Base-by-base conservation (phyloP, 2,888 invertebrate genomes). In the Gymnoscelis rufifasciata region DNA sequence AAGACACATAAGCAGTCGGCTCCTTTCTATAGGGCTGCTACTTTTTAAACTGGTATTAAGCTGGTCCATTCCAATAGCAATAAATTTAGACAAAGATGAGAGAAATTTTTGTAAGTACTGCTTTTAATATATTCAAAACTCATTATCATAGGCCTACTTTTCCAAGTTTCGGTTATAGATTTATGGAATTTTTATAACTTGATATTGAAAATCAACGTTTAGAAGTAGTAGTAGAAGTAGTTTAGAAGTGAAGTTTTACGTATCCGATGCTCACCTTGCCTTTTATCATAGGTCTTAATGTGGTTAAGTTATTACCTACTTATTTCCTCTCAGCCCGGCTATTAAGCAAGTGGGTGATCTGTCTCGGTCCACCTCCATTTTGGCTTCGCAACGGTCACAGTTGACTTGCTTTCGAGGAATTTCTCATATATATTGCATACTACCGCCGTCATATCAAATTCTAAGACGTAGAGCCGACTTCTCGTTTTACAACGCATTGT, bases 351-450 rank as follows among this genome's bases (percentile, higher is more conserved):
- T 77, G 67, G 76, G 74, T 74, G 75, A 78, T 77, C 66, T 71
- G 80, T 76, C 64, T 71, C 82, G 80, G 74, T 81, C 68, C 72
- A 78, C 68, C 81, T 74, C 71, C 62, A 60, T 54, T 66, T 57
- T 51, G 53, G 36, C 56, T 53, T 46, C 50, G 55, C 62, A 51
- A 52, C 55, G 59, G 66, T 66, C 61, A 67, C 68, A 66, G 65
- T 66, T 68, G 62, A 70, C 56, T 71, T 63, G 70, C 68, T 75
- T 73, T 74, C 68, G 60, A 68, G 63, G 66, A 71, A 75, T 73
- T 68, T 71, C 69, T 71, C 65, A 69, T 68, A 65, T 64, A 67
- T 62, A 66, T 68, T 64, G 60, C 63, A 58, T 63, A 64, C 64
- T 26, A 49, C 61, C 56, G 13, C 65, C 59, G 66, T 67, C 52